Percentiles rank a stretch among this genome's conserved stretches.
Conservation (phyloP, 2,888 invertebrate species). For the Clitarchus hookeri region DNA sequence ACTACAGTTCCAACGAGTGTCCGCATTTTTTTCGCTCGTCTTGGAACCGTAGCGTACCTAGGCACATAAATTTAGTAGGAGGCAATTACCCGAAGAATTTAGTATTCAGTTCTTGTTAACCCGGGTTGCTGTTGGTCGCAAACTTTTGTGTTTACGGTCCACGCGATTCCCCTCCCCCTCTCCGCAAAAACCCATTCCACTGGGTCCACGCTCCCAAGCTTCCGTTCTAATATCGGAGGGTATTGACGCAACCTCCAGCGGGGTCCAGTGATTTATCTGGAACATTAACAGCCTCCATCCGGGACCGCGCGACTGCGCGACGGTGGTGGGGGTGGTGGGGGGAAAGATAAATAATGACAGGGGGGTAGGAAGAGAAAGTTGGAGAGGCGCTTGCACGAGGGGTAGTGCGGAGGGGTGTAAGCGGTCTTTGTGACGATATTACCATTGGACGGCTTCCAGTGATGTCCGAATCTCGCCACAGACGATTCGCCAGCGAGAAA, state of each 20-base stretch:
- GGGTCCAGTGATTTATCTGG: background rate
- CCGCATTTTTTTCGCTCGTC: no score
- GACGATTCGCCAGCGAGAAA: no score
- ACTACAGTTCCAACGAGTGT: no score
- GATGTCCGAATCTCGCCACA: background rate
- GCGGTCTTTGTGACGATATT: background rate
- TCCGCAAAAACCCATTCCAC: no score
- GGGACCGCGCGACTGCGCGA: background rate
- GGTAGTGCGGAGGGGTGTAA: background rate
- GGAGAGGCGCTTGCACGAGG: background rate
- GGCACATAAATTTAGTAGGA: background rate
- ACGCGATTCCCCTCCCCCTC: background rate
- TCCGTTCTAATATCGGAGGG: slow-evolving; percentile 5
- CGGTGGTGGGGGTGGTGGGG: background rate
- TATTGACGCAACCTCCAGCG: background rate
- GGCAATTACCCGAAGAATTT: slow-evolving; percentile 1
- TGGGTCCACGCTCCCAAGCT: background rate
- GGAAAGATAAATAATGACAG: background rate
- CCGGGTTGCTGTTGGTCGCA: background rate
- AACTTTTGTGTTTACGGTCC: background rate
- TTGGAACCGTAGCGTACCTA: no score
- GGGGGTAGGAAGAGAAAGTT: background rate
- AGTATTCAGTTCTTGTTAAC: background rate
- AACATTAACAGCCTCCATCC: background rate
- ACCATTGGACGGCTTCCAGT: slow-evolving; percentile 3